Base-by-base conservation (phyloP, 2,113 vertebrate species). In the Turnix velox region DNA sequence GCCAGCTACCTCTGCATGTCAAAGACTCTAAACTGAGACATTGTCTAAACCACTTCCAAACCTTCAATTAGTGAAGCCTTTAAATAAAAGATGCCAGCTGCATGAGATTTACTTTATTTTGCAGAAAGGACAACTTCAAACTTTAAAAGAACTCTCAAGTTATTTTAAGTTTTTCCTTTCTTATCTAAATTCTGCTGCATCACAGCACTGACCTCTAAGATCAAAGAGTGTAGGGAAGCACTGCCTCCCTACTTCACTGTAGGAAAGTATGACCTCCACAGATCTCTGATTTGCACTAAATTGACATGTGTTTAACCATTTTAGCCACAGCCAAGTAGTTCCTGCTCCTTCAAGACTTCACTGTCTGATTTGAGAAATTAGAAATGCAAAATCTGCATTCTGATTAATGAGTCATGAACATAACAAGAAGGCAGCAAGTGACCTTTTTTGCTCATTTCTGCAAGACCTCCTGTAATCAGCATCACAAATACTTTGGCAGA, bases 391-490 rank as follows among this genome's bases (percentile, higher is more conserved):
- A 35, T 80, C 35, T 75, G 54, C 25, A 25, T 91, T 91, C 80
- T 92, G 81, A 89, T 94, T 85, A 92, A 87, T 54, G 62, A 92
- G 37, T 89, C 89, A 63, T 43, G 71, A 89, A 85, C 62, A 63
- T 40, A 54, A 63, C 24, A 87, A 89, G 92, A 76, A 79, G 71
- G 63, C 46, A 89, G 58, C 35, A 54, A 89, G 39, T 74, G 71
- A 92, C 78, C 73, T 89, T 80, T 88, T 66, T 48, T 6, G 4
- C 69, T 76, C 35, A n/a, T 42, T 90, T 91, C 65, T 93, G 59
- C 67, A 93, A 85, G 75, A 23, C 28, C 89, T 90, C 67, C 46
- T 93, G 63, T 85, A 93, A 89, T 85, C 74, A 89, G 46, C 67
- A 87, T 66, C 81, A 63, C 15, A 58, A 93, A 85, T 73, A 87